A percentile compares a stretch with the other conserved stretches of the same genome.
These are phyloP conservation scores for Eupithecia subfuscata DNA, from an alignment of 2,888 invertebrate species.

Conservation along the genomic window DNA sequence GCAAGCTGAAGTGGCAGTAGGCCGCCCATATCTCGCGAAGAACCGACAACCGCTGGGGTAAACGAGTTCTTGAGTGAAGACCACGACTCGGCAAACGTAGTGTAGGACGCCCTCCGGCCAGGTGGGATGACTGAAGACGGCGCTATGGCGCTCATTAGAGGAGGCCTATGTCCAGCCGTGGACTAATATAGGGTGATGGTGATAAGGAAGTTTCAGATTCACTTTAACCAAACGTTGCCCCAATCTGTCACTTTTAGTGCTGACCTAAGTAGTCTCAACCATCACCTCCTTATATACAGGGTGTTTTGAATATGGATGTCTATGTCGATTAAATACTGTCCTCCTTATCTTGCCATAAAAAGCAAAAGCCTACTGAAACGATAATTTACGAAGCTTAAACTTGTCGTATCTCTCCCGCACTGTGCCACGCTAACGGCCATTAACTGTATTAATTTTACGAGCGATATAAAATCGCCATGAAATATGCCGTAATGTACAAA, in stretches of 20 bases:
- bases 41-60: too few relatives aligned
- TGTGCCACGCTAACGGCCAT: constrained; percentile 11
- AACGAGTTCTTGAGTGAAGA: too few relatives aligned
- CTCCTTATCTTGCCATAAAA: background rate
- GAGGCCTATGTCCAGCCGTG: too few relatives aligned
- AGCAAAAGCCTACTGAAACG: background rate
- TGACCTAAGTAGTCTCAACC: background rate
- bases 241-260: background rate
- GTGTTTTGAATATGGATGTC: background rate
- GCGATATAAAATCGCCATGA: constrained; percentile 39
- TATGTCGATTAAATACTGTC: background rate
- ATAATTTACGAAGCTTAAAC: constrained; percentile 5
- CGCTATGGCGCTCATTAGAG: too few relatives aligned
- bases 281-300: background rate
- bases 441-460: constrained; percentile 33
- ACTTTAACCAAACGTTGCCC: background rate
- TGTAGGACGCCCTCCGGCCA: too few relatives aligned
- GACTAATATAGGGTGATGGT: too few relatives aligned
- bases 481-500: constrained; percentile 41
- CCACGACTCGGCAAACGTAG: too few relatives aligned
- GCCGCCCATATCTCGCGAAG: too few relatives aligned
- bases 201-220: too few relatives aligned
- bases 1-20: too few relatives aligned
- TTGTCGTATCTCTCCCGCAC: constrained; percentile 2
- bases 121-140: too few relatives aligned